Evolutionary conservation across 2,888 invertebrate species (phyloP).

Genomic region (Melipona beecheii): DNA sequence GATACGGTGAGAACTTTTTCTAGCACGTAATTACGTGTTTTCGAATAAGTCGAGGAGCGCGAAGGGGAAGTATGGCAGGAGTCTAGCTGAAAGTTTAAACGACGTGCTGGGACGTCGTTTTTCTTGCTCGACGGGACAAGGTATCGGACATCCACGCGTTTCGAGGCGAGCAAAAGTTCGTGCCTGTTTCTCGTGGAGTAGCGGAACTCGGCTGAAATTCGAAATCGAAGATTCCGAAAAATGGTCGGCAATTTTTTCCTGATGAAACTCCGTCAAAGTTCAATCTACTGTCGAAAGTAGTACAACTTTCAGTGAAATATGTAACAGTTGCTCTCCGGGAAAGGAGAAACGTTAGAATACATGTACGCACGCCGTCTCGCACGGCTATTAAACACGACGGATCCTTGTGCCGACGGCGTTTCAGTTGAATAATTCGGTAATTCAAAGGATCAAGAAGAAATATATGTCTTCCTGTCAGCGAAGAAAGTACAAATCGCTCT

Average conservation of each 20-base stretch:
- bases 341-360: conserved; percentile 56
- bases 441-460: conserved; percentile 58
- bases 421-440: conserved; percentile 66
- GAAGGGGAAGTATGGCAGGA: conserved; percentile 15
- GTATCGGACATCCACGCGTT: conserved; percentile 31
- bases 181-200: not conserved
- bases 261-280: not conserved
- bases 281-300: not conserved
- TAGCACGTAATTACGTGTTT: conserved; percentile 32
- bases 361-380: conserved; percentile 33
- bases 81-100: conserved; percentile 60
- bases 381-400: conserved; percentile 18
- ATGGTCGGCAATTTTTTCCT: not conserved
- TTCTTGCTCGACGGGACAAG: conserved; percentile 35
- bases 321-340: conserved; percentile 2
- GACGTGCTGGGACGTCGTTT: conserved; percentile 54
- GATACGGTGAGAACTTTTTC: conserved; percentile 24
- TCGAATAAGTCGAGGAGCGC: conserved; percentile 20
- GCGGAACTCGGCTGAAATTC: conserved; percentile 9
- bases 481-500: conserved; percentile 43
- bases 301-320: not conserved
- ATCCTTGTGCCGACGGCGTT: not conserved
- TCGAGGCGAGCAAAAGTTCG: conserved; percentile 5
- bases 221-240: not conserved
- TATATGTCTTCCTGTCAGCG: conserved; percentile 50